Base-by-base conservation (phyloP, 1,140 invertebrate species). In the Zaprionus taronus region DNA sequence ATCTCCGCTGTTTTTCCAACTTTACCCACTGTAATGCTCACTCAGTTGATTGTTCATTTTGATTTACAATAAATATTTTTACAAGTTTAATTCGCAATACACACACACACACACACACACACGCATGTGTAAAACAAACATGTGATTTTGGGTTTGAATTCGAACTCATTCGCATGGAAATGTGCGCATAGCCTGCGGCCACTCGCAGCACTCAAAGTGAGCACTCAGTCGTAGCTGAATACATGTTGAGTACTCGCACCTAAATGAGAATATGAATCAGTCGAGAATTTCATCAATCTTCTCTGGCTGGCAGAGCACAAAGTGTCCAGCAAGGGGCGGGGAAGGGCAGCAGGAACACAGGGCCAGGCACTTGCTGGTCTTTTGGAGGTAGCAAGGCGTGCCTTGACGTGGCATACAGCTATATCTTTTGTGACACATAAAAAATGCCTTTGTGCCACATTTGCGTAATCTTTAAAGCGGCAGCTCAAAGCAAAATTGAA, bases 241-340 rank as follows among this genome's bases (percentile, higher is more conserved):
- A 12, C 34, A 20, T 47, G 49, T 34, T 34, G 56, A 41, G 22
- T 34, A 41, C 47, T 24, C 22, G 36, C 31, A 49, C 41, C 38
- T 51, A 69, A 78, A 51, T 55, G 56, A 44, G 44, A 47, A 58
- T 58, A 65, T 55, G 67, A 80, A 80, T 69, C 80, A 81, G 61
- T 58, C 36, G 41, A 67, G 74, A 81, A 89, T 89, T 83, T 83
- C 84, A 87, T 83, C 79, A 89, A 87, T 87, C 84, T 84, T 80
- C 75, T 58, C 44, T 49, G 36, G 17, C 11, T 69, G 65, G 64
- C 34, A 41, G 70, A 22, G 34, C n/a, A 58, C 20, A 58, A 58
- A 53, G 44, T 64, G 55, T 31, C 44, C 51, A 44, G 34, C 1
- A 4, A 5, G 15, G 15, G 14, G 2, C 15, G 38, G 15, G 38